Base-by-base conservation (phyloP, 2,797 vertebrate genomes). In the Furcifer pardalis region DNA sequence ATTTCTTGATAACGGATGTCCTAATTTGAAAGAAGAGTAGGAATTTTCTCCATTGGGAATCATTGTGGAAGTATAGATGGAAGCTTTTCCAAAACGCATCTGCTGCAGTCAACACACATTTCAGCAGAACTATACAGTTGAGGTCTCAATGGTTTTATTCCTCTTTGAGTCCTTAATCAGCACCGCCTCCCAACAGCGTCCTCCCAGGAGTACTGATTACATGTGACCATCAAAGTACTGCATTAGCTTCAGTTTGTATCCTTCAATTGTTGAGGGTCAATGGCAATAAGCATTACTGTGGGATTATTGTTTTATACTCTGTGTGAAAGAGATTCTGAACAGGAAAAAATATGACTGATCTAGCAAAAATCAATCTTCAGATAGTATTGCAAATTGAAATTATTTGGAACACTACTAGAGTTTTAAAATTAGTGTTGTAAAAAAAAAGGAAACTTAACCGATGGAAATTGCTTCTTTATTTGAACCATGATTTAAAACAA, bases 341-440 rank as follows among this genome's bases (percentile, higher is more conserved):
- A 83, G 82, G 74, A 87, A 90, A 81, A 90, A 91, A 91, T 84
- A 79, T 89, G 88, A 79, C 90, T 91, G 91, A 92, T 92, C 77
- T 88, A 32, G 13, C 77, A 88, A 80, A 92, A 92, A 90, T 86
- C 82, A 83, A 3, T 90, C 46, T 90, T 92, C 89, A 89, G 80
- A 27, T 84, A 88, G 0, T 0, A 86, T 7, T 84, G 66, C 52
- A 88, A 85, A 83, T 85, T 86, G 72, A 87, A 91, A 84, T 79
- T 0, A 86, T 88, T 91, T 89, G 71, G 74, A 84, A 79, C 0
- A 2, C 5, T 79, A 88, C 37, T 56, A 25, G 46, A 78, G 56
- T 56, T 56, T 88, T 78, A 79, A 84, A 83, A 89, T 71, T 2
- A 78, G 56, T 65, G 15, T 8, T 56, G 60, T n/a, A 78, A 35